Percentiles rank a stretch among this genome's conserved stretches.
Conservation (phyloP, 2,888 invertebrate genomes). For the Drosophila phalerata region DNA sequence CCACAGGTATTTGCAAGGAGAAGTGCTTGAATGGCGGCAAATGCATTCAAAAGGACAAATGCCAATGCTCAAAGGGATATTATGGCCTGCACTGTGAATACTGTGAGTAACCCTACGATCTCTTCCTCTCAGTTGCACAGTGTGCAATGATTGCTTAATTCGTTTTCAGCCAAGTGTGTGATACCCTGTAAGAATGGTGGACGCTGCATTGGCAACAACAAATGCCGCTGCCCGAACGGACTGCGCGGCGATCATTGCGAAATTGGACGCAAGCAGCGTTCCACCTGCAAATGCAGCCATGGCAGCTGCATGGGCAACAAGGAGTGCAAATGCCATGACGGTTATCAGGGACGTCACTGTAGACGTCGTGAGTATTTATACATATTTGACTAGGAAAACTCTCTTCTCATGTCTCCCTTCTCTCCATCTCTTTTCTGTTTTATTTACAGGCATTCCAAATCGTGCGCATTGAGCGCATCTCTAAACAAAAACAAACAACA, state of each 20-base stretch:
- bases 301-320: slow-evolving; percentile 91
- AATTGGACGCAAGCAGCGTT: slow-evolving; percentile 91
- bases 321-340: slow-evolving; percentile 91
- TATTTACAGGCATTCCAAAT: slow-evolving; percentile 19
- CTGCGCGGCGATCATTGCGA: slow-evolving; percentile 96
- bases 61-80: slow-evolving; percentile 96
- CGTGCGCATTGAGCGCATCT: slow-evolving; percentile 41
- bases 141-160: neutral
- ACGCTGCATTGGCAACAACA: slow-evolving; percentile 94
- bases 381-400: neutral
- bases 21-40: slow-evolving; percentile 97
- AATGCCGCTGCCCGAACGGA: slow-evolving; percentile 94
- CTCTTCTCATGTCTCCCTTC: neutral
- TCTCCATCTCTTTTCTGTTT: neutral
- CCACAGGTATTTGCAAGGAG: slow-evolving; percentile 94
- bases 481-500: slow-evolving; percentile 4
- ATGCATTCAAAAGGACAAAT: slow-evolving; percentile 97
- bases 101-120: slow-evolving; percentile 88
- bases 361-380: slow-evolving; percentile 89
- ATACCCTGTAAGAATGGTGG: slow-evolving; percentile 97
- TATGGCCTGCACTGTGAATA: slow-evolving; percentile 96
- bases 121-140: neutral
- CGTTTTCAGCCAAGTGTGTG: slow-evolving; percentile 92
- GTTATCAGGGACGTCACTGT: slow-evolving; percentile 93
- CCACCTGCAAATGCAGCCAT: slow-evolving; percentile 92